Evolutionary conservation across 2,888 invertebrate genomes (phyloP).

Genomic region (Neoascia interrupta): DNA sequence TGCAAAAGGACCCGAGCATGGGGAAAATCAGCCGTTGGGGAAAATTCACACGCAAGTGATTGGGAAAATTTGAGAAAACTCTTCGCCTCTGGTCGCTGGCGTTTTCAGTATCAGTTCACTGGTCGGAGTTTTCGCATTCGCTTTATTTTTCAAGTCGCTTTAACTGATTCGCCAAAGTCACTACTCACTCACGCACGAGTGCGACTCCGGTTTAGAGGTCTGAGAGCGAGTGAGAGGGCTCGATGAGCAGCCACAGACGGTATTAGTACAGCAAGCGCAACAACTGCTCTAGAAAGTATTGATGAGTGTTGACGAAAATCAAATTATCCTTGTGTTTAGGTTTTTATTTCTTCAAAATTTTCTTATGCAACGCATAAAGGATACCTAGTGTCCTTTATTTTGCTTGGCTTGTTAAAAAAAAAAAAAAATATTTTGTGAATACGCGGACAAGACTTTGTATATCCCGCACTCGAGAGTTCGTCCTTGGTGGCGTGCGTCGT

Average conservation of each 20-base stretch:
- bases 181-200: conserved; percentile 39
- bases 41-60: conserved; percentile 34
- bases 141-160: conserved; percentile 15
- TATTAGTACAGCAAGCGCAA: conserved; percentile 40
- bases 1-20: conserved; percentile 19
- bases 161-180: no score
- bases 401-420: no score
- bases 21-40: neutral
- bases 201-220: conserved; percentile 3
- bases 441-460: no score
- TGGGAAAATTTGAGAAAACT: conserved; percentile 33
- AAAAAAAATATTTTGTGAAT: conserved; percentile 15
- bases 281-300: conserved; percentile 34
- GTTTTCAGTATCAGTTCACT: conserved; percentile 64
- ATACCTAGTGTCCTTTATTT: neutral
- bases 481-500: neutral
- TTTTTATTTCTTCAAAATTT: neutral
- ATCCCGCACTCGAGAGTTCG: no score
- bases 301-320: conserved; percentile 35
- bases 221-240: conserved; percentile 1
- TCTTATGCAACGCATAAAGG: neutral
- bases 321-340: conserved; percentile 33
- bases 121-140: conserved; percentile 66
- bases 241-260: neutral
- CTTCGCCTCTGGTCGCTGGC: conserved; percentile 37